Evolutionary conservation across 2,797 vertebrate genomes (phyloP).

Genomic region (Atherinosoma microstoma): DNA sequence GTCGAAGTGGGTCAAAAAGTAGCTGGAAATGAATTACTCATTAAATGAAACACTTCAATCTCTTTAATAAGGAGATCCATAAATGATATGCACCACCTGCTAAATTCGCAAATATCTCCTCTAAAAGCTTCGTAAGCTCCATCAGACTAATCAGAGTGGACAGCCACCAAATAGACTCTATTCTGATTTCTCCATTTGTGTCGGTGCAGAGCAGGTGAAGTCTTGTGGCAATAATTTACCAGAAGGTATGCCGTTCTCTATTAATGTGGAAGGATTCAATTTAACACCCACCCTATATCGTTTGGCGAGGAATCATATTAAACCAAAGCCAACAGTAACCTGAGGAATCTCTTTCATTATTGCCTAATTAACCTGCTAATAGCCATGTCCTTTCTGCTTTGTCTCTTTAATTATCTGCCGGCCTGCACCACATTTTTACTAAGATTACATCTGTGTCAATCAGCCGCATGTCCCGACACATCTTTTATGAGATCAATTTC

Average conservation of each 20-base stretch:
- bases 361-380: constrained; percentile 93
- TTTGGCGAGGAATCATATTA: constrained; percentile 82
- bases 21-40: constrained; percentile 73
- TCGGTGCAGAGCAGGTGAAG: constrained; percentile 76
- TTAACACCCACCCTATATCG: constrained; percentile 84
- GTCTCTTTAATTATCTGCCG: constrained; percentile 79
- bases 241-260: constrained; percentile 78
- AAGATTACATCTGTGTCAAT: constrained; percentile 72
- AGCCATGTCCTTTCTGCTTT: constrained; percentile 78
- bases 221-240: constrained; percentile 86
- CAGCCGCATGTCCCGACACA: constrained; percentile 64
- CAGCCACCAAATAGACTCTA: constrained; percentile 76
- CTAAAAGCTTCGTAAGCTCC: constrained; percentile 76
- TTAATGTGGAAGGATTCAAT: constrained; percentile 86
- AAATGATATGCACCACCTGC: constrained; percentile 75
- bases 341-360: constrained; percentile 84
- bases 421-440: constrained; percentile 58
- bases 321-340: constrained; percentile 84
- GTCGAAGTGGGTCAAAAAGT: constrained; percentile 77
- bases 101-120: constrained; percentile 75
- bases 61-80: constrained; percentile 73
- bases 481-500: constrained; percentile 69
- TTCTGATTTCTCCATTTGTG: constrained; percentile 79
- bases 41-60: constrained; percentile 79
- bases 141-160: constrained; percentile 80